A percentile compares a stretch with the other conserved stretches of the same genome.
Evolutionary conservation across 2,888 invertebrate species (phyloP).

Genomic region (Hoplodrina ambigua): DNA sequence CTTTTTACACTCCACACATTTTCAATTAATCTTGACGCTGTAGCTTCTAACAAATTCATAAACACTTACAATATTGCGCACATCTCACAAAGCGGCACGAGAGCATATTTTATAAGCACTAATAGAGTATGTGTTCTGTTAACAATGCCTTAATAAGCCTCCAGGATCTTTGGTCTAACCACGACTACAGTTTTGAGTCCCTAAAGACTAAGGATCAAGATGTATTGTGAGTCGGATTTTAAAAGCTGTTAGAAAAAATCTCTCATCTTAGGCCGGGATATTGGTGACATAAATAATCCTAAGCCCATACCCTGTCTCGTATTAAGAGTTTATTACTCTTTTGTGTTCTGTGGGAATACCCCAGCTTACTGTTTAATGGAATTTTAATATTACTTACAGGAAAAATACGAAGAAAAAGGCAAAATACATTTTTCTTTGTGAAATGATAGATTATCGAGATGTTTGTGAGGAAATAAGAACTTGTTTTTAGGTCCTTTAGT

Average conservation of each 20-base stretch:
- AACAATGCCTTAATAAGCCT: neutral
- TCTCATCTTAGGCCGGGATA: neutral
- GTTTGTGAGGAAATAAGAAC: neutral
- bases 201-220: neutral
- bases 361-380: conserved; percentile 6
- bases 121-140: no score
- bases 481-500: neutral
- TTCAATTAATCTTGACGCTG: no score
- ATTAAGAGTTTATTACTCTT: conserved; percentile 7
- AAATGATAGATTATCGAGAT: neutral
- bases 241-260: conserved; percentile 16
- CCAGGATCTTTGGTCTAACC: neutral
- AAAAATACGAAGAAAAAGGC: neutral
- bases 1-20: no score
- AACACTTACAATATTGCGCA: no score
- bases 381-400: conserved; percentile 1
- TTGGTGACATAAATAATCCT: conserved; percentile 32
- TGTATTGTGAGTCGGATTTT: neutral
- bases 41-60: no score
- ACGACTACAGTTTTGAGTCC: neutral
- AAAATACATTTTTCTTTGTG: neutral
- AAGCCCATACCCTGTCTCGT: conserved; percentile 13
- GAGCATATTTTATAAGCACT: no score
- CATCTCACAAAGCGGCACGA: no score
- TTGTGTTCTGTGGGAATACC: conserved; percentile 29